Evolutionary conservation across 2,113 vertebrate species (phyloP).

Genomic region (Triplophysa siluroides): DNA sequence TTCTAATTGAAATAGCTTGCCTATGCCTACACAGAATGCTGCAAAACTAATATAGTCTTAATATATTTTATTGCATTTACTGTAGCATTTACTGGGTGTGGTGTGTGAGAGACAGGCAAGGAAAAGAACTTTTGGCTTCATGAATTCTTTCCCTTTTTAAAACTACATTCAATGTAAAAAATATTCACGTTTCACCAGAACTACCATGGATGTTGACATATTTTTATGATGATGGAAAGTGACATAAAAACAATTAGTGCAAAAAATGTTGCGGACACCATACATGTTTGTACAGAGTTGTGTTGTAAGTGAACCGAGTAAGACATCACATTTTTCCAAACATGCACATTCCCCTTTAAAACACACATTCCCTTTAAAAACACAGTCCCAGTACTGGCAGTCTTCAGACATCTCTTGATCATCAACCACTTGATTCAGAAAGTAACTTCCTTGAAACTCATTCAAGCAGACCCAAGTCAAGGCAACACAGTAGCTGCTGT

Average conservation of each 20-base stretch:
- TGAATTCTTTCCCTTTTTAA: constrained; percentile 15
- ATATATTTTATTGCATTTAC: constrained; percentile 2
- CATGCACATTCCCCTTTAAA: neutral
- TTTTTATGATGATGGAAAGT: neutral
- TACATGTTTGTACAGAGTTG: neutral
- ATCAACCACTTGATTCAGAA: neutral
- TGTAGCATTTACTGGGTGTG: constrained; percentile 11
- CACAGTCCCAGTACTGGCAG: neutral
- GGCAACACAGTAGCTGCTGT: neutral
- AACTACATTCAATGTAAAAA: constrained; percentile 38
- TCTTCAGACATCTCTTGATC: neutral
- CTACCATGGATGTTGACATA: constrained; percentile 5
- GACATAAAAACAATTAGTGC: constrained; percentile 25
- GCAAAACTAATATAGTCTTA: neutral
- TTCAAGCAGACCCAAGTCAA: neutral
- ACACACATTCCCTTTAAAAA: neutral
- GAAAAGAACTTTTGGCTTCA: neutral
- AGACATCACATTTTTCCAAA: neutral
- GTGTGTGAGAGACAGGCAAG: neutral
- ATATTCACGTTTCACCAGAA: constrained; percentile 13
- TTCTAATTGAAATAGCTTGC: constrained; percentile 3
- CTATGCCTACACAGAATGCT: neutral
- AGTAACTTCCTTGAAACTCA: neutral
- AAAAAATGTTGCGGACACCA: constrained; percentile 4
- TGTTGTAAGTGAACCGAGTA: neutral